Evolutionary conservation across 2,888 invertebrate genomes (phyloP), one percentile per base, ranked within the genome.

Genomic region (Apocheima hispidaria): DNA sequence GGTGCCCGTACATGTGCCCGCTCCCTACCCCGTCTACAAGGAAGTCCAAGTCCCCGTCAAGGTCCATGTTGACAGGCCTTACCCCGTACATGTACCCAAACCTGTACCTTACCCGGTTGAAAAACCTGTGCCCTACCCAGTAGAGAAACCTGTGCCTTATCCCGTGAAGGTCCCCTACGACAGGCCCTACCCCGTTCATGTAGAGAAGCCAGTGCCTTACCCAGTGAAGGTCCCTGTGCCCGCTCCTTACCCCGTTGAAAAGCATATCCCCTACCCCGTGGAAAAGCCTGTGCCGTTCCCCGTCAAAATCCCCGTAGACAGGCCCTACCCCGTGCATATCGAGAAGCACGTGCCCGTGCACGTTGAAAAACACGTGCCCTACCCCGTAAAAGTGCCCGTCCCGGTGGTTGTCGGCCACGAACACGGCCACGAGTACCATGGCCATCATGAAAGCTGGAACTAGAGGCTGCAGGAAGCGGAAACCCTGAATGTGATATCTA

Each of bases 271-370:
- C 2, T 94, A 94, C 80, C 95, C 95, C 10, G 94, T 95, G 0
- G 96, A 95, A 80, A 95, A 94, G 80, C 94, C 90, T 61, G 93
- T 96, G 33, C 95, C 94, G 21, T 93, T 93, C 75, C 96, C 95
- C 62, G 95, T 96, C 5, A 94, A 94, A 73, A 94, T 95, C 63
- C 94, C 93, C 62, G 94, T 95, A 54, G 91, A 88, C 87, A 94
- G 90, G 87, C 96, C 90, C 70, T 95, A 93, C 89, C 95, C 92
- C 72, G 94, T 94, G 65, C 94, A 94, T 64, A 94, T 95, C n/a
- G 94, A 94, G 81, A 95, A 94, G 70, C 94, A 93, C 77, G 93
- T 95, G 18, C 95, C 94, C 51, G 93, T 94, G 57, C 95, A 94
- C 54, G 90, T 95, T 30, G 94, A 94, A 81, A 94, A 94, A 78